Conservation (phyloP, 2,113 vertebrate species). For the Cavia porcellus region DNA sequence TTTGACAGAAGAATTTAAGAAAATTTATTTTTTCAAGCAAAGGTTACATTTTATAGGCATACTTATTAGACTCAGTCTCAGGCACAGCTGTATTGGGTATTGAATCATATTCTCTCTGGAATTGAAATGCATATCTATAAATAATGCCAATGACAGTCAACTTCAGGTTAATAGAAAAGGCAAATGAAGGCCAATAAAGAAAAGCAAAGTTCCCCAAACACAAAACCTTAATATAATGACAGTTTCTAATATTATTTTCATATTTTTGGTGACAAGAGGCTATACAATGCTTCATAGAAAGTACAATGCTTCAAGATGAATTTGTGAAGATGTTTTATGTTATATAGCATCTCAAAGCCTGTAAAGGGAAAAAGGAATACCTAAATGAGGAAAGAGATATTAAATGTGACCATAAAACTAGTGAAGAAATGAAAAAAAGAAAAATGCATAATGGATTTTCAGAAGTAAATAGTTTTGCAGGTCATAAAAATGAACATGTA, state of each 20-base stretch:
- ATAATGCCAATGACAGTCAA: conserved; percentile 30
- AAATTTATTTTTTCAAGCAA: conserved; percentile 46
- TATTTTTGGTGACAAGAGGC: conserved; percentile 53
- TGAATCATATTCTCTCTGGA: conserved; percentile 46
- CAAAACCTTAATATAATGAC: conserved; percentile 45
- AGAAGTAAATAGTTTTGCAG: conserved; percentile 56
- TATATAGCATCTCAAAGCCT: not conserved
- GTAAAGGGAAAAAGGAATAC: not conserved
- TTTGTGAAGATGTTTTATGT: conserved; percentile 48
- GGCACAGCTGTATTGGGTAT: conserved; percentile 44
- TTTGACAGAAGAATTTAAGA: conserved; percentile 7
- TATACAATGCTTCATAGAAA: conserved; percentile 31
- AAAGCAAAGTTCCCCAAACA: not conserved
- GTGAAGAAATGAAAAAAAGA: conserved; percentile 33
- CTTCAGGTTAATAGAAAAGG: conserved; percentile 58
- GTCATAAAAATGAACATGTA: conserved; percentile 53
- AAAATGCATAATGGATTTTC: conserved; percentile 55
- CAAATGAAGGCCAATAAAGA: conserved; percentile 60
- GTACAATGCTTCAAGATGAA: not conserved
- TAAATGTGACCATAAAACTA: conserved; percentile 47
- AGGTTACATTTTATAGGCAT: conserved; percentile 41
- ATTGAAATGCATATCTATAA: conserved; percentile 49
- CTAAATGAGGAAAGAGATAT: conserved; percentile 46
- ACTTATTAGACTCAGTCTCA: conserved; percentile 49
- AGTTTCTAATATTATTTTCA: conserved; percentile 56